phyloP scores from a whole-genome alignment of 2,113 vertebrate genomes.

The Otocyon megalotis region DNA sequence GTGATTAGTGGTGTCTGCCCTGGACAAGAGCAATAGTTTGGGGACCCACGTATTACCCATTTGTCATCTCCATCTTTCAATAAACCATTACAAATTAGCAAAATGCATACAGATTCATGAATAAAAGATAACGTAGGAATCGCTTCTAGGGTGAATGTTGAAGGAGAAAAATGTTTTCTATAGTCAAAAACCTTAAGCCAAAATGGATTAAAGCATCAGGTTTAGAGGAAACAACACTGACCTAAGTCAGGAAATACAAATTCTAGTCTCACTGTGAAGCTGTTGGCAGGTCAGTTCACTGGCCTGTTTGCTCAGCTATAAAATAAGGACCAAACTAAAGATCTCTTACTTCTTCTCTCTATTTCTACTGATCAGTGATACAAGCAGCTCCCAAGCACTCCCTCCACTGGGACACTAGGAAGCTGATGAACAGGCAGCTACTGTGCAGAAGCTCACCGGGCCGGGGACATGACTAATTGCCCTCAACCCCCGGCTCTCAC shows the following conservation, averaged over 20 bases:
- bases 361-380: neutral
- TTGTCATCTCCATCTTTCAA: neutral
- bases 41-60: neutral
- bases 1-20: neutral
- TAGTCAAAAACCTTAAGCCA: neutral
- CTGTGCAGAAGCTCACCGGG: neutral
- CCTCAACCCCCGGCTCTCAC: too few species aligned
- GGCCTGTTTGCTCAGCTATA: neutral
- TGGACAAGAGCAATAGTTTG: neutral
- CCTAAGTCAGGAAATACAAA: neutral
- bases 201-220: neutral
- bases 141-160: neutral
- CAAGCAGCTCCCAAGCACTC: neutral
- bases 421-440: neutral
- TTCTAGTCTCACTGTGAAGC: neutral
- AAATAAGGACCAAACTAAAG: neutral
- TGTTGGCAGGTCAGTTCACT: too few species aligned
- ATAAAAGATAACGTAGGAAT: neutral
- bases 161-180: neutral
- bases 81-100: neutral
- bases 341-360: neutral
- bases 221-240: neutral
- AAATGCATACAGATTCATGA: neutral
- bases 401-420: neutral
- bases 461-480: accelerated